Conservation (phyloP, 2,888 invertebrate species). For the Torymus auratus region DNA sequence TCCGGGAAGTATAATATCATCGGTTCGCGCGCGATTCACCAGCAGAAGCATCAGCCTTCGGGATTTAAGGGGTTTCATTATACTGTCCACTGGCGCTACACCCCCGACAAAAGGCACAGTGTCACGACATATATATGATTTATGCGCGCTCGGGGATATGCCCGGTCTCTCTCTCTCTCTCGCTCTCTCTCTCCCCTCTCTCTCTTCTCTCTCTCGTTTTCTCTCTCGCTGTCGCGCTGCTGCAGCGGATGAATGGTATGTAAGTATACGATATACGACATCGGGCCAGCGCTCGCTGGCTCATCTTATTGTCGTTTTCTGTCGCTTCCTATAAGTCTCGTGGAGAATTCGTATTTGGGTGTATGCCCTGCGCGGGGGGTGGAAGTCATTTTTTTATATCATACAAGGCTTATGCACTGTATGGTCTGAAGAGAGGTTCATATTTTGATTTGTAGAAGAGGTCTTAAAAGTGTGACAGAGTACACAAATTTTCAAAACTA, state of each 20-base stretch:
- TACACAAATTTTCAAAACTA: no score
- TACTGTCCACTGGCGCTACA: conserved; percentile 41
- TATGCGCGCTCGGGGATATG: conserved; percentile 47
- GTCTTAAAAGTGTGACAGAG: no score
- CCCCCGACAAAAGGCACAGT: conserved; percentile 44
- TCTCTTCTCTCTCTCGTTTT: background rate
- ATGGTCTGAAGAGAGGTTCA: no score
- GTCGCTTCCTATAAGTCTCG: background rate
- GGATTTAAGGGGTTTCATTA: conserved; percentile 50
- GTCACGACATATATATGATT: conserved; percentile 56
- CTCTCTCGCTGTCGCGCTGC: background rate
- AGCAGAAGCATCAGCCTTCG: conserved; percentile 54
- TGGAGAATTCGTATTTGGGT: background rate
- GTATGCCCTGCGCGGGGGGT: background rate
- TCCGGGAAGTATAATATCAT: conserved; percentile 58
- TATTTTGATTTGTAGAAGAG: no score
- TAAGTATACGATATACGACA: no score
- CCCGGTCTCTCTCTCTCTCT: background rate
- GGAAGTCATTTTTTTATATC: conserved; percentile 27
- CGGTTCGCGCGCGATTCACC: conserved; percentile 41
- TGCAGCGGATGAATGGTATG: no score
- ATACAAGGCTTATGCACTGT: no score
- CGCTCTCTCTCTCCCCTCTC: background rate
- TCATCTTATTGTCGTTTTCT: no score
- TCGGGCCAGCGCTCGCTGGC: no score